Evolutionary conservation across 2,113 vertebrate genomes (phyloP), one percentile per base, ranked within the genome.

Genomic region (Ammodytes marinus): DNA sequence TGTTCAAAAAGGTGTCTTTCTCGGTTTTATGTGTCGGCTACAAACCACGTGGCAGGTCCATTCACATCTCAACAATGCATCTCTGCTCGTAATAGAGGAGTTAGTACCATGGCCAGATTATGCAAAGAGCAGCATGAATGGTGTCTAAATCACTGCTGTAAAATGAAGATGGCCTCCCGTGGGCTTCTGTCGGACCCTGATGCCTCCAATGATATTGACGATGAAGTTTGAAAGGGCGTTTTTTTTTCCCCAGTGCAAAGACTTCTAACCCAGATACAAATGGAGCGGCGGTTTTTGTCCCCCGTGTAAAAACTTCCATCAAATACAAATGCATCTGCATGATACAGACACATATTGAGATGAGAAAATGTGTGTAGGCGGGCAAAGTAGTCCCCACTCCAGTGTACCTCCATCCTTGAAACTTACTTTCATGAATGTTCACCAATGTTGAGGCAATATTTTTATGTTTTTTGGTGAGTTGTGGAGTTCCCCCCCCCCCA

Each of bases 391-490:
- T 82, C 66, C 88, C 86, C 61, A 75, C 84, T 76, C 49, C 27
- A 65, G 69, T 73, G 73, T 79, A 66, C 83, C 14, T 15, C 63
- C 81, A 79, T 68, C 63, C 66, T 53, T 78, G 77, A 78, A 83
- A 76, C 37, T 79, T 70, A 83, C 58, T 67, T 82, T 57, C 40
- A 68, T 86, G 79, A 83, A 85, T 80, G 69, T 27, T 27, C 84
- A 82, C 66, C 58, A 65, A 55, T 53, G 64, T 63, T 70, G 52
- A 74, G 85, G 43, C 76, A 72, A 19, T 71, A 27, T 82, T 85
- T 77, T 86, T 66, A 77, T 80, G 64, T 77, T 70, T 76, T 75
- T 67, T 27, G 27, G 69, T 79, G 75, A 86, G 74, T 86, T 85
- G 86, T 74, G 55, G 63, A 65, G 69, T 87, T 77, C 84, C 76